phyloP scores from a whole-genome alignment of 2,888 invertebrate genomes.

The Archips xylosteana region DNA sequence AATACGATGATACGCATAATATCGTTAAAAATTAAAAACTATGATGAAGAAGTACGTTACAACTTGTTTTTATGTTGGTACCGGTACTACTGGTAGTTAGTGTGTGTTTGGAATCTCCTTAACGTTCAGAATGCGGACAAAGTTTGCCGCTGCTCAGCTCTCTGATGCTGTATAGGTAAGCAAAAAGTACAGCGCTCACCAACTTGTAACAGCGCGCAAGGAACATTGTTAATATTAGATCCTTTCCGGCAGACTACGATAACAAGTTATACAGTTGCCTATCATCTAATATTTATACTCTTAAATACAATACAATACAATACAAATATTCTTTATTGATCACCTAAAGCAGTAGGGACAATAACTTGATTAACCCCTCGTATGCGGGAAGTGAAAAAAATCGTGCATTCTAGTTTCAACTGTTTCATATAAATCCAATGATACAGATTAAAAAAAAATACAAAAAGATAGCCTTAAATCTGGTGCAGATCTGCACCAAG shows the following conservation, averaged over 20 bases:
- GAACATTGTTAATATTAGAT: conserved; percentile 34
- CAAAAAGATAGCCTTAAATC: too few species aligned
- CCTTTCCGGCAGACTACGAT: conserved; percentile 11
- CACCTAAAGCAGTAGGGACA: too few species aligned
- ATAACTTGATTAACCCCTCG: too few species aligned
- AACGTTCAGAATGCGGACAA: conserved; percentile 14
- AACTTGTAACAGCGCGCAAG: conserved; percentile 30
- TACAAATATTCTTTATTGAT: too few species aligned
- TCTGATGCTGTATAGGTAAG: conserved; percentile 12
- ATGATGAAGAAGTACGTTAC: background rate
- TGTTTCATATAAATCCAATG: too few species aligned
- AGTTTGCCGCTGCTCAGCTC: conserved; percentile 27
- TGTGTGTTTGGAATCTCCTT: conserved; percentile 5
- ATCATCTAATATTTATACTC: background rate
- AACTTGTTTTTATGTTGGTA: background rate
- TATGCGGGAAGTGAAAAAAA: too few species aligned
- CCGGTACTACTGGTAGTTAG: background rate
- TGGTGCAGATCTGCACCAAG: too few species aligned
- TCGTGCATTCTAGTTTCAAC: too few species aligned
- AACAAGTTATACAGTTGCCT: conserved; percentile 11
- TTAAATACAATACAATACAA: background rate
- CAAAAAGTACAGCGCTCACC: conserved; percentile 32
- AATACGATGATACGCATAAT: background rate
- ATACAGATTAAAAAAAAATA: too few species aligned
- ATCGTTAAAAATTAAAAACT: background rate